These are phyloP conservation scores for Meghimatium bilineatum DNA, from an alignment of 2,888 invertebrate species.

Conservation along the genomic window DNA sequence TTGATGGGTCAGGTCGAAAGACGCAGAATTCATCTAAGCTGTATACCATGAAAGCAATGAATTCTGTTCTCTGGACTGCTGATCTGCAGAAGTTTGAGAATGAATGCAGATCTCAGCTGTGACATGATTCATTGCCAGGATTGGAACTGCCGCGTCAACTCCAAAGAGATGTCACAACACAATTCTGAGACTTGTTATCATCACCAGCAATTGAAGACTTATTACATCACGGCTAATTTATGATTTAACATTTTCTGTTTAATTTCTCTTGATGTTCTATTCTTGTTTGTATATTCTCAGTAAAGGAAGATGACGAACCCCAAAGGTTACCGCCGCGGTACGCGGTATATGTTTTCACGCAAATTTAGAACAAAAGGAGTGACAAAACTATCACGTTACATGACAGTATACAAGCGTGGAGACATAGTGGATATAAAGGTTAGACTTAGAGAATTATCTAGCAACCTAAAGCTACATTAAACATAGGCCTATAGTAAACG, in stretches of 20 bases:
- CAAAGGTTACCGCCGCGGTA: constrained; percentile 99
- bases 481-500: too few relatives aligned
- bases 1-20: too few relatives aligned
- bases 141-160: constrained; percentile 84
- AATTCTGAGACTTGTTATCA: constrained; percentile 99
- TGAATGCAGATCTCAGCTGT: too few relatives aligned
- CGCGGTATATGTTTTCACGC: constrained; percentile 97
- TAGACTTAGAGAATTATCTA: constrained; percentile 46
- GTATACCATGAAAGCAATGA: too few relatives aligned
- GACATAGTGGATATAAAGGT: constrained; percentile 99
- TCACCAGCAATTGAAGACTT: too few relatives aligned
- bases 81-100: too few relatives aligned
- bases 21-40: too few relatives aligned
- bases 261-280: too few relatives aligned
- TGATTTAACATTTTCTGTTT: too few relatives aligned
- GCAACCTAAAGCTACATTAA: too few relatives aligned
- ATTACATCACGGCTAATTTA: too few relatives aligned
- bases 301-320: constrained; percentile 94
- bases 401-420: constrained; percentile 98
- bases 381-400: constrained; percentile 96
- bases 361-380: constrained; percentile 96
- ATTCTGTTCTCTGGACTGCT: too few relatives aligned
- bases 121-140: not conserved
- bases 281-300: constrained; percentile 9
- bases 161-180: constrained; percentile 99